Percentiles rank a stretch among this genome's conserved stretches.
Conservation (phyloP, 1,140 invertebrate species). For the Dolichoris vasculosae region DNA sequence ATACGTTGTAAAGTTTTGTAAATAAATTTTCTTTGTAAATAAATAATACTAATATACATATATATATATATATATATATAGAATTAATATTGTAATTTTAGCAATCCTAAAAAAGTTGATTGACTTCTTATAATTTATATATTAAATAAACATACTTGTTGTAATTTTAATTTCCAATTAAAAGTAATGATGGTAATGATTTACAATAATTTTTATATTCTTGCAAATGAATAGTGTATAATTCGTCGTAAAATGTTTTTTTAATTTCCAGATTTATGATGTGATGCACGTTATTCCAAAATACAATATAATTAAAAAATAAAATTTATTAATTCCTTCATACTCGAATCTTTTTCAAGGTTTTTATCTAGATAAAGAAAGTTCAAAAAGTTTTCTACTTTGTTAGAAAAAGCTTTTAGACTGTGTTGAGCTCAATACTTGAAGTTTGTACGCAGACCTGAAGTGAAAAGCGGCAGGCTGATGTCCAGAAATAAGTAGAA, state of each 20-base stretch:
- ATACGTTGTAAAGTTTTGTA: too few species aligned
- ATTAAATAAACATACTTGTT: not conserved
- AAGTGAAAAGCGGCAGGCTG: conserved; percentile 3
- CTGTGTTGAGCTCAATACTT: not conserved
- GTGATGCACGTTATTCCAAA: not conserved
- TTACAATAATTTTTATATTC: not conserved
- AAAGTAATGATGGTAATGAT: not conserved
- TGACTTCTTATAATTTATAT: not conserved
- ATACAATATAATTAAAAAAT: too few species aligned
- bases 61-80: not conserved
- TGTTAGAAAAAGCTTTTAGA: not conserved
- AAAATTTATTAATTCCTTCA: not conserved
- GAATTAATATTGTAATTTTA: not conserved
- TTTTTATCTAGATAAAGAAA: not conserved
- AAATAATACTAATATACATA: not conserved
- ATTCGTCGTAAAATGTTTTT: not conserved
- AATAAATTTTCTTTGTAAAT: too few species aligned
- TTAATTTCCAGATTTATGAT: not conserved
- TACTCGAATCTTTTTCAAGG: not conserved
- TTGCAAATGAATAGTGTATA: not conserved
- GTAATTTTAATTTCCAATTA: not conserved
- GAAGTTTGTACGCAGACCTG: not conserved
- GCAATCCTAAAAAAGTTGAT: not conserved
- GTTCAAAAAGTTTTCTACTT: not conserved
- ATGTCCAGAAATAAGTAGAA: conserved; percentile 43